These are phyloP conservation scores for Drosophila albomicans DNA, from an alignment of 1,140 invertebrate genomes.

Conservation along the genomic window DNA sequence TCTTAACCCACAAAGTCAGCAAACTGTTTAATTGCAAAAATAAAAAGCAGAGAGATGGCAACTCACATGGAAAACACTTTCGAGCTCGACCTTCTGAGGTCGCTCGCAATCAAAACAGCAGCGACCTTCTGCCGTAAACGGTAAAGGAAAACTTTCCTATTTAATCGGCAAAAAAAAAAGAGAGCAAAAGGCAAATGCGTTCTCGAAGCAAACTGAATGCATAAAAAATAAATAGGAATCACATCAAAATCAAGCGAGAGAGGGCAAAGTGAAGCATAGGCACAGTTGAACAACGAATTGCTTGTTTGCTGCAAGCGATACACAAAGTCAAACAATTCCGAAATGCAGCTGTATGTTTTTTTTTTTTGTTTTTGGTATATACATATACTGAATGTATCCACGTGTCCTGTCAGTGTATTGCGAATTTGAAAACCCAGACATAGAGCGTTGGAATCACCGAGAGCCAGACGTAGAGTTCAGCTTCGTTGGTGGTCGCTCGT, in stretches of 20 bases:
- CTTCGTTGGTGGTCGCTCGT: conserved; percentile 60
- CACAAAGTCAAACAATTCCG: conserved; percentile 76
- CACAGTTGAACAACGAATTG: conserved; percentile 20
- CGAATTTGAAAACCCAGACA: conserved; percentile 23
- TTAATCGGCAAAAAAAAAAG: not conserved
- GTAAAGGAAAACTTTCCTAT: conserved; percentile 2
- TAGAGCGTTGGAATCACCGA: not conserved
- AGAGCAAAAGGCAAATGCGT: not conserved
- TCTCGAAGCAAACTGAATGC: conserved; percentile 33
- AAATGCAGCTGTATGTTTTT: conserved; percentile 67
- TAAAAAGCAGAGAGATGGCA: conserved; percentile 7
- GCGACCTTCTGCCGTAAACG: conserved; percentile 3
- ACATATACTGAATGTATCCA: conserved; percentile 74
- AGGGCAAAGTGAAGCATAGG: not conserved
- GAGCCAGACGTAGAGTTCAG: conserved; percentile 40
- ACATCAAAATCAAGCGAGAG: conserved; percentile 25
- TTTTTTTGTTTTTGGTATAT: conserved; percentile 60
- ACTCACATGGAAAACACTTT: conserved; percentile 26
- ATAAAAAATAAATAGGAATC: conserved; percentile 73
- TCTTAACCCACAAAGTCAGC: conserved; percentile 15
- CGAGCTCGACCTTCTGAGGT: conserved; percentile 26
- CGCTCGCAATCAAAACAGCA: conserved; percentile 29
- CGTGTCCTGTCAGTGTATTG: conserved; percentile 15
- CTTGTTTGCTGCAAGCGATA: conserved; percentile 50
- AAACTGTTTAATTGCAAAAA: conserved; percentile 32